phyloP scores from a whole-genome alignment of 2,797 vertebrate genomes.

The Sebastiscus tertius region DNA sequence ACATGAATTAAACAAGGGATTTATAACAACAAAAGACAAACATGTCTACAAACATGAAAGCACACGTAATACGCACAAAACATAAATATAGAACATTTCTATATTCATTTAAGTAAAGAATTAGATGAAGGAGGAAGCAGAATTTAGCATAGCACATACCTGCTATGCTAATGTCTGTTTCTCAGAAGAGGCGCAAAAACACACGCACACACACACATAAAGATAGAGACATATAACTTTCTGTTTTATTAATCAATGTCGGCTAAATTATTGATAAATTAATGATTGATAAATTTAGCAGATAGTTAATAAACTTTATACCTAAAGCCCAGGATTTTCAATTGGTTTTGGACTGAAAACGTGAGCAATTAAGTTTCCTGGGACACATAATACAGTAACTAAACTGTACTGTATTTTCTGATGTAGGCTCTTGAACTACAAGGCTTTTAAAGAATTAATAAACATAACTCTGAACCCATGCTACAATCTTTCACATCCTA shows the following conservation, averaged over 20 bases:
- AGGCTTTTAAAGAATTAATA: not conserved
- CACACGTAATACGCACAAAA: conserved; percentile 30
- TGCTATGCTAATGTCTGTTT: conserved; percentile 6
- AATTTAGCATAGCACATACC: not conserved
- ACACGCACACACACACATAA: not conserved
- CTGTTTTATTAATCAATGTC: not conserved
- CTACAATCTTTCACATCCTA: not conserved
- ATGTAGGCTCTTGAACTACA: not conserved
- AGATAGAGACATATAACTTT: not conserved
- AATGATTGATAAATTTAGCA: not conserved
- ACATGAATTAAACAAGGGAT: not conserved
- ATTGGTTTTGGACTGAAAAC: not conserved
- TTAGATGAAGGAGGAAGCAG: conserved; percentile 1
- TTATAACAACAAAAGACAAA: conserved; percentile 33
- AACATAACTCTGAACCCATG: not conserved
- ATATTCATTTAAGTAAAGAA: not conserved
- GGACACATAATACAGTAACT: not conserved
- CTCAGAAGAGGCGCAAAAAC: not conserved
- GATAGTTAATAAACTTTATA: not conserved
- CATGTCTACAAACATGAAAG: conserved; percentile 35
- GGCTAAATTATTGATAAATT: not conserved
- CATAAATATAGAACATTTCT: conserved; percentile 28
- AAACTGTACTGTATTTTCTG: not conserved
- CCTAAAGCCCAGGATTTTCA: not conserved
- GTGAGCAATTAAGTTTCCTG: not conserved